phyloP scores from a whole-genome alignment of 2,113 vertebrate genomes.

The Sebastes schlegelii region DNA sequence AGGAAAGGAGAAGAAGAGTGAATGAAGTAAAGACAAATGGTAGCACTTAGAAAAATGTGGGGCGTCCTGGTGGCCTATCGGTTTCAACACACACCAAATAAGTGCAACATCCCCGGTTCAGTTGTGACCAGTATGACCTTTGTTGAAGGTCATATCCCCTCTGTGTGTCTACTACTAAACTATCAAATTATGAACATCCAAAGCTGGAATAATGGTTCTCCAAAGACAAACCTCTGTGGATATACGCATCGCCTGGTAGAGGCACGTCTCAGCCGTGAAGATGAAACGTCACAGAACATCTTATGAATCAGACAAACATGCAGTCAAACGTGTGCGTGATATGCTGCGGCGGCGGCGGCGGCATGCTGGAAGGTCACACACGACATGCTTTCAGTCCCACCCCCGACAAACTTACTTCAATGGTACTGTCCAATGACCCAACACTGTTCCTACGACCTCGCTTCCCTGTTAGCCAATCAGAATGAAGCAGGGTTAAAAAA shows the following conservation, averaged over 20 bases:
- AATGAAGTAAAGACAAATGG: background rate
- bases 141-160: background rate
- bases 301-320: conserved; percentile 16
- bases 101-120: background rate
- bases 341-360: background rate
- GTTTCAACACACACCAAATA: background rate
- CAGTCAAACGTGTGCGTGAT: background rate
- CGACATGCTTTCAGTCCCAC: conserved; percentile 23
- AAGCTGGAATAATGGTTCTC: background rate
- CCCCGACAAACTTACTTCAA: conserved; percentile 90
- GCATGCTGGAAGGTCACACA: conserved; percentile 15
- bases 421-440: conserved; percentile 96
- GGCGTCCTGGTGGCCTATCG: background rate
- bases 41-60: background rate
- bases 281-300: background rate
- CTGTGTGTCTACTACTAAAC: background rate
- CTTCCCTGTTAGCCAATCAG: conserved; percentile 89
- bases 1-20: background rate
- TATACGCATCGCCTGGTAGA: background rate
- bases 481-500: conserved; percentile 49
- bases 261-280: background rate
- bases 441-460: conserved; percentile 95
- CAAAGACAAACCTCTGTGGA: background rate
- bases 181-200: background rate
- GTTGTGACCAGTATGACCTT: background rate